Evolutionary conservation across 30 jellyfish, hydroid and myxozoan species (phyloP).

Genomic region (Rhopilema esculentum): DNA sequence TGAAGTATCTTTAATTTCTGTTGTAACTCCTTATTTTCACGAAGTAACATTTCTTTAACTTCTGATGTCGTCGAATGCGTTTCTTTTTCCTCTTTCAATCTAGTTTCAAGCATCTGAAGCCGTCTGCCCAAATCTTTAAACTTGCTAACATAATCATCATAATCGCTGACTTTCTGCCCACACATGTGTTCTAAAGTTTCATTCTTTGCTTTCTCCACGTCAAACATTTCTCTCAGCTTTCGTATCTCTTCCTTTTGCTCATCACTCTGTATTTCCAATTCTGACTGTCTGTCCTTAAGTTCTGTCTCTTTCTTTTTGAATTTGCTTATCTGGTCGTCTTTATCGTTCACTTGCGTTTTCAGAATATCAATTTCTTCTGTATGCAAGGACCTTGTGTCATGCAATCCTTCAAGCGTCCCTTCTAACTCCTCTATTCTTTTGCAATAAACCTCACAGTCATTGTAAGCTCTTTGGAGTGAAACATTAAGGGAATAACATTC

Average conservation of each 20-base stretch:
- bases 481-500: constrained; percentile 17
- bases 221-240: constrained; percentile 9
- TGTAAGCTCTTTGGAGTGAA: constrained; percentile 2
- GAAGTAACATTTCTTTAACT: not conserved
- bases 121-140: not conserved
- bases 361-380: not conserved
- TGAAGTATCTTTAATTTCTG: not conserved
- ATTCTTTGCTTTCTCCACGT: constrained; percentile 6
- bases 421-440: constrained; percentile 38
- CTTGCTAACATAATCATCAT: not conserved
- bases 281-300: not conserved
- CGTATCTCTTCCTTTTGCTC: constrained; percentile 7
- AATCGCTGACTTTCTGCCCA: not conserved
- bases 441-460: constrained; percentile 33
- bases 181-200: not conserved
- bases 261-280: not conserved
- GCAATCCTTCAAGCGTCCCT: constrained; percentile 1
- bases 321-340: constrained; percentile 5
- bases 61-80: not conserved
- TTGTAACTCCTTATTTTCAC: not conserved
- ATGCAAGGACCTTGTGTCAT: not conserved
- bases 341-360: not conserved
- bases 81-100: not conserved
- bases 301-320: not conserved
- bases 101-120: not conserved